A percentile compares a stretch with the other conserved stretches of the same genome.
These are phyloP conservation scores for Hedychridium roseum DNA, from an alignment of 2,888 invertebrate genomes.

Conservation along the genomic window DNA sequence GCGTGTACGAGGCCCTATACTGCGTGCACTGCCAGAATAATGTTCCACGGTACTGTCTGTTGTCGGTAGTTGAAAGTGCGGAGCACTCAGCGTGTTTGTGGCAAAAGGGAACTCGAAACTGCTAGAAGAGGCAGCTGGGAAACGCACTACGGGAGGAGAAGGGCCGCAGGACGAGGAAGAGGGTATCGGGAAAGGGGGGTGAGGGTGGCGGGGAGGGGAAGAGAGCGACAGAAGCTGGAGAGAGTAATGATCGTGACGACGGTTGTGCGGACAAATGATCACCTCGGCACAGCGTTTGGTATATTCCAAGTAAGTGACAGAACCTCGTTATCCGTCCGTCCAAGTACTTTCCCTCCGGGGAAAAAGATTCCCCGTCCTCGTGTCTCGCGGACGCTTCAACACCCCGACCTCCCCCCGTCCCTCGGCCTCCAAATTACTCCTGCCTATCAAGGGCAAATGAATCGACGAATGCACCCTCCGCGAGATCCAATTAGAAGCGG, in stretches of 20 bases:
- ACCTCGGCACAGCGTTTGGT: conserved; percentile 60
- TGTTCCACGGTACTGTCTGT: neutral
- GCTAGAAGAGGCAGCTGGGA: no score
- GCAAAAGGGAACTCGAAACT: conserved; percentile 20
- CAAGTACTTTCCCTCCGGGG: neutral
- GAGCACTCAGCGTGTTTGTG: conserved; percentile 28
- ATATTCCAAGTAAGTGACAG: conserved; percentile 58
- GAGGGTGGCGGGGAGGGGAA: conserved; percentile 1
- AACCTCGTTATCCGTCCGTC: neutral
- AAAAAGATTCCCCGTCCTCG: neutral
- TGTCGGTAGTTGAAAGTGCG: conserved; percentile 21
- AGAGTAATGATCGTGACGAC: conserved; percentile 50
- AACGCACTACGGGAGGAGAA: conserved; percentile 16
- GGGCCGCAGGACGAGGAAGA: neutral
- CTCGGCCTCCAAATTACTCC: no score
- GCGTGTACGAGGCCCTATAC: neutral
- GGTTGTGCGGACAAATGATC: conserved; percentile 55
- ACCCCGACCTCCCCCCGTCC: neutral
- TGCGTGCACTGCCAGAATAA: neutral
- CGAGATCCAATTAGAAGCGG: no score
- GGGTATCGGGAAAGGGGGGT: conserved; percentile 3
- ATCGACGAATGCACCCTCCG: no score
- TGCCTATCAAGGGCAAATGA: no score
- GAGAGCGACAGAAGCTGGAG: conserved; percentile 19
- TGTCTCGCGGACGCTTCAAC: no score